Evolutionary conservation across 2,888 invertebrate genomes (phyloP).

Genomic region (Oligia fasciuncula): DNA sequence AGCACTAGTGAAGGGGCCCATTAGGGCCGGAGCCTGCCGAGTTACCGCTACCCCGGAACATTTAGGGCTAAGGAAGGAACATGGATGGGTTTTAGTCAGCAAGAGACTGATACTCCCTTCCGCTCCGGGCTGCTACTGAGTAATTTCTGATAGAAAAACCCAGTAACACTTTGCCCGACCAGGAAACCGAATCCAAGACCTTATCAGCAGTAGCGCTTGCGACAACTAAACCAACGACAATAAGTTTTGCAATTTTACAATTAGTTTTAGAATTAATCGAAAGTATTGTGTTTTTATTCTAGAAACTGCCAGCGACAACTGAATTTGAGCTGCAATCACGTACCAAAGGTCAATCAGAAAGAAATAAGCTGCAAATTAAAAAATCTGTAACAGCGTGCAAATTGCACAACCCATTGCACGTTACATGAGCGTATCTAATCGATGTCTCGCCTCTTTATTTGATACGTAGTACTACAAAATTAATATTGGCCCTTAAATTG

Average conservation of each 20-base stretch:
- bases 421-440: slow-evolving; percentile 53
- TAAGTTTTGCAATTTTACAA: neutral
- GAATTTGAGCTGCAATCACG: slow-evolving; percentile 3
- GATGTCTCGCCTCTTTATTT: slow-evolving; percentile 27
- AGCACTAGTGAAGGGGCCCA: no score
- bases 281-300: slow-evolving; percentile 3
- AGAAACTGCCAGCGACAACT: slow-evolving; percentile 5
- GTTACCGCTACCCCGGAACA: no score
- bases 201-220: no score
- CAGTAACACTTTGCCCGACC: neutral
- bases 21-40: no score
- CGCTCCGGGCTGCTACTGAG: neutral
- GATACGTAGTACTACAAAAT: slow-evolving; percentile 35
- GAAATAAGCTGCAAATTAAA: slow-evolving; percentile 23
- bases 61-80: no score
- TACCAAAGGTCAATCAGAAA: slow-evolving; percentile 27
- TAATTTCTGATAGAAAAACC: neutral
- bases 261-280: neutral
- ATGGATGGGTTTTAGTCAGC: no score
- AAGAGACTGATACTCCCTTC: no score
- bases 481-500: slow-evolving; percentile 58
- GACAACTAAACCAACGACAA: neutral
- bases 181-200: no score
- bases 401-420: slow-evolving; percentile 36
- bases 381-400: slow-evolving; percentile 13